phyloP scores from a whole-genome alignment of 2,797 vertebrate genomes.

The Epinephelus awoara region DNA sequence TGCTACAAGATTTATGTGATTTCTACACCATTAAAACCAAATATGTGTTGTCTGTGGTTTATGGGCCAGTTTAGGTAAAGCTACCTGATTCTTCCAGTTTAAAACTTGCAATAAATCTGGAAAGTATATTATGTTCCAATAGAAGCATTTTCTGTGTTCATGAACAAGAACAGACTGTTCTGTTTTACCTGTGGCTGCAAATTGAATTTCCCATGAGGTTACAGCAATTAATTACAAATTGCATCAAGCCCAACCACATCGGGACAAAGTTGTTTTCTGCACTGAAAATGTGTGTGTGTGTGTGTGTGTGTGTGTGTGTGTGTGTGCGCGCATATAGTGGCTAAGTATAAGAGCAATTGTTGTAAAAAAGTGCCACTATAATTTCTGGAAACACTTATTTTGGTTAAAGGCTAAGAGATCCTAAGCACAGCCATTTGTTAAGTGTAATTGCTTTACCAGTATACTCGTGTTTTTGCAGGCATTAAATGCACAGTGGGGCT shows the following conservation, averaged over 20 bases:
- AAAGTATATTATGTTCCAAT: background rate
- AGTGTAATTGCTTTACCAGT: constrained; percentile 7
- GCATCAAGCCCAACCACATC: background rate
- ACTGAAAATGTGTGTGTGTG: background rate
- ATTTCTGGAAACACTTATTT: background rate
- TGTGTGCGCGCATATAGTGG: background rate
- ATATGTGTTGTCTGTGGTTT: background rate
- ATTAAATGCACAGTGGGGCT: background rate
- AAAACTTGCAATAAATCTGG: background rate
- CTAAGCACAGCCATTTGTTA: constrained; percentile 7
- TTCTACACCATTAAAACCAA: background rate
- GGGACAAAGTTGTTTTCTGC: background rate
- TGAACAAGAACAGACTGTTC: background rate
- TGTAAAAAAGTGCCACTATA: constrained; percentile 1
- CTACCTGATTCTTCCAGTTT: background rate
- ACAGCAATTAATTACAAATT: constrained; percentile 38
- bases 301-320: background rate
- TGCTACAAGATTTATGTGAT: background rate
- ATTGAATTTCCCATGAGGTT: constrained; percentile 26
- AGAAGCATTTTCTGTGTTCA: background rate
- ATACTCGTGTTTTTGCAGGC: background rate
- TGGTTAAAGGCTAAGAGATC: background rate
- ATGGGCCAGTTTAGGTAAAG: background rate
- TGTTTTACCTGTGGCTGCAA: constrained; percentile 20
- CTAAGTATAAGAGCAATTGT: background rate